Evolutionary conservation across 2,797 vertebrate species (phyloP).

Genomic region (Sebastes hopkinsi): DNA sequence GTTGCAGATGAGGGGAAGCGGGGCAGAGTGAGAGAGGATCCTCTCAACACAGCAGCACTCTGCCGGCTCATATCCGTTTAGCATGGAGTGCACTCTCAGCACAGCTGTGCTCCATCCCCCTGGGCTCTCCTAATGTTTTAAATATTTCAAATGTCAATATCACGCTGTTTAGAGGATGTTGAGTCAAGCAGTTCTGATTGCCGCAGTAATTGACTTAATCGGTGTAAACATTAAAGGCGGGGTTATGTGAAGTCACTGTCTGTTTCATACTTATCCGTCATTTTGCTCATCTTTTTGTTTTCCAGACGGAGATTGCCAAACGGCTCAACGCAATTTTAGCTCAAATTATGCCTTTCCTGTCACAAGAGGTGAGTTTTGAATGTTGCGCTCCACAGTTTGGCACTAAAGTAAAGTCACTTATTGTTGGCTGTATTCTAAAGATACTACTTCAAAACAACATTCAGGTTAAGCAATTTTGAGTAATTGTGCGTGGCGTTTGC

Average conservation of each 20-base stretch:
- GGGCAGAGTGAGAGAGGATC: conserved; percentile 71
- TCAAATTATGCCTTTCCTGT: conserved; percentile 99
- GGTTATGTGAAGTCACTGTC: conserved; percentile 70
- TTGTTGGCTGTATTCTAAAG: conserved; percentile 24
- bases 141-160: conserved; percentile 89
- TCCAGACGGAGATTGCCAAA: conserved; percentile 99
- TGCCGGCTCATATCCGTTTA: conserved; percentile 81
- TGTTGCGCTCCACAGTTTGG: conserved; percentile 5
- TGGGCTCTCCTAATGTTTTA: conserved; percentile 86
- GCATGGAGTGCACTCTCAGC: conserved; percentile 86
- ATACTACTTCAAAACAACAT: not conserved
- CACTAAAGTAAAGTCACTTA: not conserved
- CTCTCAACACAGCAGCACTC: conserved; percentile 80
- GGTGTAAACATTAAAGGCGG: conserved; percentile 82
- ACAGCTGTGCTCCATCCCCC: conserved; percentile 84
- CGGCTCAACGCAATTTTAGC: conserved; percentile 99
- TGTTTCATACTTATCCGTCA: conserved; percentile 67
- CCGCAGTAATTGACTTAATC: conserved; percentile 86
- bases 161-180: conserved; percentile 86
- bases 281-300: conserved; percentile 74
- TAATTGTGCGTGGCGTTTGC: conserved; percentile 29
- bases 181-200: conserved; percentile 86
- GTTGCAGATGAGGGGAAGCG: conserved; percentile 59
- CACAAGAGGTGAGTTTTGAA: conserved; percentile 94
- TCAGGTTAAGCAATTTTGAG: conserved; percentile 23